phyloP scores from a whole-genome alignment of 2,888 invertebrate species.

The Globia sparganii region DNA sequence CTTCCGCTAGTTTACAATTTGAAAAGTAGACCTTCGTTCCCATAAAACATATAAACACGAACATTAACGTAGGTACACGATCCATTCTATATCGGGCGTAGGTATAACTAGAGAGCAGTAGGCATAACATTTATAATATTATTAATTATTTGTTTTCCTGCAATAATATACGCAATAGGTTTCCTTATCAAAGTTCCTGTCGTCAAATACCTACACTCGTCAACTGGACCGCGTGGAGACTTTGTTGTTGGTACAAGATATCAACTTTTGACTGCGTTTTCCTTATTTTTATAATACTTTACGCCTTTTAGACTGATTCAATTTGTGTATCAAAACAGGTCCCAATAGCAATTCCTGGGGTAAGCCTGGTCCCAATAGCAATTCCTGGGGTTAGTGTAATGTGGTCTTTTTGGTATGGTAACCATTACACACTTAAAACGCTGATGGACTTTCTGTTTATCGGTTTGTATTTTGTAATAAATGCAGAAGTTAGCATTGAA shows the following conservation, averaged over 20 bases:
- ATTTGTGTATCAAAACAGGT: not conserved
- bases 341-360: not conserved
- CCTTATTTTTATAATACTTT: not conserved
- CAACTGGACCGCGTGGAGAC: conserved; percentile 56
- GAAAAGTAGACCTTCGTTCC: conserved; percentile 55
- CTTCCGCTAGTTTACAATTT: conserved; percentile 44
- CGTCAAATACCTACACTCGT: conserved; percentile 53
- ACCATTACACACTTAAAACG: too few species aligned
- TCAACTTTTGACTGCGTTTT: conserved; percentile 3
- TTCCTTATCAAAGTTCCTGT: conserved; percentile 64
- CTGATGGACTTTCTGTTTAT: too few species aligned
- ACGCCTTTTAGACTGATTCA: too few species aligned
- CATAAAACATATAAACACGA: conserved; percentile 60
- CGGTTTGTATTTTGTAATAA: not conserved
- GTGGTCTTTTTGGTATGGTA: not conserved
- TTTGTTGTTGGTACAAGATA: conserved; percentile 48
- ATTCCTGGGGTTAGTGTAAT: not conserved
- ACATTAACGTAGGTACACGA: conserved; percentile 17
- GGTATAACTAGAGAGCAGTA: conserved; percentile 27
- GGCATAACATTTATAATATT: conserved; percentile 53
- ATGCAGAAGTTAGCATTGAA: not conserved
- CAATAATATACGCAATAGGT: conserved; percentile 59
- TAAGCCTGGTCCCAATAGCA: too few species aligned
- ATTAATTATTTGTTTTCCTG: conserved; percentile 58
- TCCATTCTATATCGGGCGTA: conserved; percentile 51